phyloP scores from a whole-genome alignment of 92 coral and sea anemone genomes.

The Meandrina meandrites region DNA sequence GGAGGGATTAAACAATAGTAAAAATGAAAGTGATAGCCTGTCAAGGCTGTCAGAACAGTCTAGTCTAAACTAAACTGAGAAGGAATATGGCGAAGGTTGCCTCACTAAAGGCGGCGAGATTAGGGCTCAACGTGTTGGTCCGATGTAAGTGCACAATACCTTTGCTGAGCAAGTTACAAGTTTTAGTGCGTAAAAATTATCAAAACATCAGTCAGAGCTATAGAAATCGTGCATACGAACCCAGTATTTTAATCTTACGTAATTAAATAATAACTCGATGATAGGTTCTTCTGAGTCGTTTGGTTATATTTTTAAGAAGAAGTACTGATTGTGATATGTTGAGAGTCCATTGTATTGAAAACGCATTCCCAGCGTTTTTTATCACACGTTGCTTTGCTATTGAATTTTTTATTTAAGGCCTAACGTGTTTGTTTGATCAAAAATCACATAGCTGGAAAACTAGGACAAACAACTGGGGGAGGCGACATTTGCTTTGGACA shows the following conservation, averaged over 20 bases:
- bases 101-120: not conserved
- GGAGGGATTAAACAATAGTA: not conserved
- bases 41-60: not conserved
- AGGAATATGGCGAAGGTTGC: not conserved
- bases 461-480: slow-evolving; percentile 26
- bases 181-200: no score
- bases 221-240: not conserved
- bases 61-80: not conserved
- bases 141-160: not conserved
- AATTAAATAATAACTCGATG: not conserved
- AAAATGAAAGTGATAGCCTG: not conserved
- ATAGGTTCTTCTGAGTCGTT: not conserved
- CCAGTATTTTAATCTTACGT: not conserved
- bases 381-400: slow-evolving; percentile 4
- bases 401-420: slow-evolving; percentile 4
- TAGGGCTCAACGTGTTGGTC: not conserved
- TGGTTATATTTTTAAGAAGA: slow-evolving; percentile 3
- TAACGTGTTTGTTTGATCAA: slow-evolving; percentile 36
- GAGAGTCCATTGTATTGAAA: slow-evolving; percentile 13
- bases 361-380: slow-evolving; percentile 11
- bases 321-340: not conserved
- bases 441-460: slow-evolving; percentile 47
- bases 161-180: not conserved
- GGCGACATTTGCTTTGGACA: slow-evolving; percentile 3
- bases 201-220: not conserved